Conservation (phyloP, 2,888 invertebrate genomes). For the Acrobasis consociella region DNA sequence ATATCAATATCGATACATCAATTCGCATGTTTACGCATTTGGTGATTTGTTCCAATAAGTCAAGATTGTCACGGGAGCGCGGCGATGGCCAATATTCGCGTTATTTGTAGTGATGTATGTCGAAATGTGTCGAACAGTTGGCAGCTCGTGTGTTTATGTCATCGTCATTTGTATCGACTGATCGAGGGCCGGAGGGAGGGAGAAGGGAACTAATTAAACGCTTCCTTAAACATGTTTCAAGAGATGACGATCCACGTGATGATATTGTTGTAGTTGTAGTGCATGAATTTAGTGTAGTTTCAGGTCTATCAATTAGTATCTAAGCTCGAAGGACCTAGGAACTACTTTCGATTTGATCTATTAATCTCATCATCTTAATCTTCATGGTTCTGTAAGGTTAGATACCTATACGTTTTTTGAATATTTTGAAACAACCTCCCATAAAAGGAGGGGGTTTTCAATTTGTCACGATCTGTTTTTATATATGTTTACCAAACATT, state of each 20-base stretch:
- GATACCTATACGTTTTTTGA: too few species aligned
- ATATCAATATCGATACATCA: constrained; percentile 1
- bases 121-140: constrained; percentile 49
- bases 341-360: too few species aligned
- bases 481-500: too few species aligned
- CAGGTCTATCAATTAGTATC: too few species aligned
- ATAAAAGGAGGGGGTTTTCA: too few species aligned
- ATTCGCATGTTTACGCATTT: constrained; percentile 6
- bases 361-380: too few species aligned
- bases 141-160: constrained; percentile 36
- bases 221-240: constrained; percentile 10
- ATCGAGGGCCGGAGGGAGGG: constrained; percentile 8
- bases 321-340: too few species aligned
- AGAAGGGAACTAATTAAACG: constrained; percentile 9
- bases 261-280: background rate
- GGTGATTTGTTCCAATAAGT: constrained; percentile 10
- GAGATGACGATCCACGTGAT: background rate
- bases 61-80: constrained; percentile 9
- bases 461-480: too few species aligned
- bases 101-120: constrained; percentile 44
- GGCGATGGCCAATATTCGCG: constrained; percentile 44
- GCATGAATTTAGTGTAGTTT: background rate
- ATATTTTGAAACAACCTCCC: too few species aligned
- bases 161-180: constrained; percentile 12
- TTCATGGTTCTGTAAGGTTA: too few species aligned